These are phyloP conservation scores for Ganaspis brasiliensis DNA, from an alignment of 2,888 invertebrate species.

Conservation along the genomic window DNA sequence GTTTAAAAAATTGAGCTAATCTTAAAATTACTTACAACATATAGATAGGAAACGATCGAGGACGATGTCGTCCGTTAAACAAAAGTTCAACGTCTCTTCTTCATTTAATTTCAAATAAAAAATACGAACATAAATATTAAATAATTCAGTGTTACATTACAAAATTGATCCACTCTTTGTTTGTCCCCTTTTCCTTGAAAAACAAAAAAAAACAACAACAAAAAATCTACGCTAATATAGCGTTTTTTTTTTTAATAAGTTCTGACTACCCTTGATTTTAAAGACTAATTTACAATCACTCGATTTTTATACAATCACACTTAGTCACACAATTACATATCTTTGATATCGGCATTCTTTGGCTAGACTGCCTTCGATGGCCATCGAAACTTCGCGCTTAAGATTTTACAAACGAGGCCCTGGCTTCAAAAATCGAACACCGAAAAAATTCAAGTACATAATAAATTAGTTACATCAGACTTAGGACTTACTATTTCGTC, in stretches of 20 bases:
- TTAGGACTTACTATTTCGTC: constrained; percentile 77
- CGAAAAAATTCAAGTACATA: constrained; percentile 47
- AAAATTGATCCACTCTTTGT: constrained; percentile 23
- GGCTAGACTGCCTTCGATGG: constrained; percentile 39
- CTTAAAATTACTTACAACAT: constrained; percentile 71
- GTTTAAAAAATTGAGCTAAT: constrained; percentile 75
- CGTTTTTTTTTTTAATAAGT: constrained; percentile 5
- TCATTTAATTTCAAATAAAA: constrained; percentile 19
- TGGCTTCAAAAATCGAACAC: constrained; percentile 32
- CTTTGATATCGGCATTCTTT: constrained; percentile 44
- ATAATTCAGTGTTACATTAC: background rate
- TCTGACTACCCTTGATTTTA: constrained; percentile 26
- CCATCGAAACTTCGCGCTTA: background rate
- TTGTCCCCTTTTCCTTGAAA: background rate
- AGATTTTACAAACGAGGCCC: constrained; percentile 29
- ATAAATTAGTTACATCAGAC: constrained; percentile 70
- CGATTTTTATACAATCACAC: constrained; percentile 27
- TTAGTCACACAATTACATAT: constrained; percentile 23
- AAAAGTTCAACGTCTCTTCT: background rate
- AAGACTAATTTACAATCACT: constrained; percentile 4
- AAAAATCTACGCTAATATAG: constrained; percentile 39
- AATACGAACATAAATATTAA: constrained; percentile 28
- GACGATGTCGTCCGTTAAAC: constrained; percentile 54
- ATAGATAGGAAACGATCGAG: constrained; percentile 58
- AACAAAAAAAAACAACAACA: too few relatives aligned